Evolutionary conservation across 2,888 invertebrate species (phyloP).

Genomic region (Tillus elongatus): DNA sequence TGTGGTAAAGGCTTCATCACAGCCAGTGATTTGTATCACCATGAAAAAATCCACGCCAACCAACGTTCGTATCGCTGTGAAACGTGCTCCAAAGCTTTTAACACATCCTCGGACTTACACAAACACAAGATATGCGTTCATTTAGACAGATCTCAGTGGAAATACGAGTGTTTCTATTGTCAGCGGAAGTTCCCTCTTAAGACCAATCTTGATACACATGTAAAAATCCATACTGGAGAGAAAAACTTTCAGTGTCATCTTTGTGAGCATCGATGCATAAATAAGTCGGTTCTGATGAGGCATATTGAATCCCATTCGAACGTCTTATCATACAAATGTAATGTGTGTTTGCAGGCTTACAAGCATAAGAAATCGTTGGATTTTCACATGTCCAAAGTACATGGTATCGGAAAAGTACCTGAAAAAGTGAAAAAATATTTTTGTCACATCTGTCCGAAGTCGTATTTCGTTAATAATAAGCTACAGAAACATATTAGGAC

Average conservation of each 20-base stretch:
- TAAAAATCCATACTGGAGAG: conserved; percentile 35
- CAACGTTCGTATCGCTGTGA: conserved; percentile 33
- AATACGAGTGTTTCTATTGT: conserved; percentile 32
- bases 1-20: conserved; percentile 42
- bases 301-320: conserved; percentile 34
- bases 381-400: conserved; percentile 46
- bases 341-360: conserved; percentile 47
- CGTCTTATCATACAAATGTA: conserved; percentile 36
- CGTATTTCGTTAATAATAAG: conserved; percentile 32
- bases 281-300: conserved; percentile 28
- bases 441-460: conserved; percentile 32
- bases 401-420: conserved; percentile 42
- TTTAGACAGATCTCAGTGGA: conserved; percentile 31
- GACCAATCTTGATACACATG: conserved; percentile 33
- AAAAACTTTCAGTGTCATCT: conserved; percentile 33
- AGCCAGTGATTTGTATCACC: conserved; percentile 34
- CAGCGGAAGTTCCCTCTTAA: conserved; percentile 32
- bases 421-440: conserved; percentile 43
- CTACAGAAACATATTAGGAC: conserved; percentile 33
- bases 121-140: conserved; percentile 37
- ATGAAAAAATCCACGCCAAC: conserved; percentile 36
- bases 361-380: conserved; percentile 44
- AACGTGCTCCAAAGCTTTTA: conserved; percentile 35
- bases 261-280: conserved; percentile 33
- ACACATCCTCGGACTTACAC: conserved; percentile 35